Conservation (phyloP, 1,140 invertebrate genomes). For the Tetraneura akinire region DNA sequence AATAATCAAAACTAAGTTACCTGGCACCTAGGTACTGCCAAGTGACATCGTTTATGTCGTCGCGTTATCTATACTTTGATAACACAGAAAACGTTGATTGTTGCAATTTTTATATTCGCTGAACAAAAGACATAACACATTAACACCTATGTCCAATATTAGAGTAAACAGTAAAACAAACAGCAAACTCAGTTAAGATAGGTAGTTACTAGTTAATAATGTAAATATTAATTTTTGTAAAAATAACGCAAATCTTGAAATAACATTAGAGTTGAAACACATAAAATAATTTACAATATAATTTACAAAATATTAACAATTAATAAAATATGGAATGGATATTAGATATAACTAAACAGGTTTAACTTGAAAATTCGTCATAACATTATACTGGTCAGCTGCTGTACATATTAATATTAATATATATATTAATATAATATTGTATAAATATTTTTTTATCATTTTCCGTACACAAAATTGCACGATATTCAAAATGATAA, state of each 20-base stretch:
- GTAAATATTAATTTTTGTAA: no score
- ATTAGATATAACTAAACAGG: conserved; percentile 39
- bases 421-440: no score
- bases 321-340: neutral
- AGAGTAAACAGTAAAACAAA: no score
- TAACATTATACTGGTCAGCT: neutral
- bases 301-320: neutral
- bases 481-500: neutral
- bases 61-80: neutral
- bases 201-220: no score
- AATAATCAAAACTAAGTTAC: no score
- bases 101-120: neutral
- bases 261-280: no score
- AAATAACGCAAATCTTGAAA: no score
- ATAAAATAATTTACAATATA: no score
- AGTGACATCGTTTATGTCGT: neutral
- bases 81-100: neutral
- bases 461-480: neutral
- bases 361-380: conserved; percentile 25
- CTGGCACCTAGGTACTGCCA: neutral
- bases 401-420: no score
- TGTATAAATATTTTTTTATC: conserved; percentile 6
- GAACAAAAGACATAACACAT: no score
- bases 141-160: no score
- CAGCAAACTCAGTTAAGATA: no score